Base-by-base conservation (phyloP, 2,797 vertebrate genomes). In the Mallotus villosus region DNA sequence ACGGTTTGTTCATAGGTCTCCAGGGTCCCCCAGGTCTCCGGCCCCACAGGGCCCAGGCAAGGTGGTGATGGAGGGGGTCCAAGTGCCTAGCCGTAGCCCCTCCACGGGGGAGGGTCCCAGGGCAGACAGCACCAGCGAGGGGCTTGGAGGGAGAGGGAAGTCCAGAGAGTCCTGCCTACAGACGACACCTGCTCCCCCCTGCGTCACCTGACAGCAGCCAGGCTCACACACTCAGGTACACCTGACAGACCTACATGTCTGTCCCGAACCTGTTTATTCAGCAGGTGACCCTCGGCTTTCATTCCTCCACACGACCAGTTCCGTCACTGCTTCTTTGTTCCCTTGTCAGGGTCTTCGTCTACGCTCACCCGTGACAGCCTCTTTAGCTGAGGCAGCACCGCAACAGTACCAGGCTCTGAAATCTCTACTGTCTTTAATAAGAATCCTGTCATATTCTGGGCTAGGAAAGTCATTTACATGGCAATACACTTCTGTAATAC, bases 391-490 rank as follows among this genome's bases (percentile, higher is more conserved):
- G 8, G 58, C 24, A 4, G 24, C 21, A 17, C 22, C 5, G 17
- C 55, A 58, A n/a, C 27, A 41, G 29, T 75, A 68, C 75, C 74
- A 70, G 64, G 46, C 6, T 62, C 70, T 79, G 81, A 78, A 74
- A 82, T 85, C 73, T 87, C 70, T 78, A 74, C 67, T 53, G 65
- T 61, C 78, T 88, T 91, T 92, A 92, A 91, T 93, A 91, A 92
- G 82, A 86, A 76, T 32, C 27, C 71, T 82, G 79, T 84, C 80
- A 73, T 89, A 87, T 88, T 90, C 73, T 73, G 74, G 79, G 78
- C 78, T 76, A 77, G 72, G 74, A 58, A 75, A 78, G 79, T 83
- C 79, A 84, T 86, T 86, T 86, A 86, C 78, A 70, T 51, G 66
- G 72, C 75, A 88, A 86, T 84, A 78, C 74, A 81, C 73, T 74